Evolutionary conservation across 2,797 vertebrate genomes (phyloP), one percentile per base, ranked within the genome.

Genomic region (Sebastes hubbsi): DNA sequence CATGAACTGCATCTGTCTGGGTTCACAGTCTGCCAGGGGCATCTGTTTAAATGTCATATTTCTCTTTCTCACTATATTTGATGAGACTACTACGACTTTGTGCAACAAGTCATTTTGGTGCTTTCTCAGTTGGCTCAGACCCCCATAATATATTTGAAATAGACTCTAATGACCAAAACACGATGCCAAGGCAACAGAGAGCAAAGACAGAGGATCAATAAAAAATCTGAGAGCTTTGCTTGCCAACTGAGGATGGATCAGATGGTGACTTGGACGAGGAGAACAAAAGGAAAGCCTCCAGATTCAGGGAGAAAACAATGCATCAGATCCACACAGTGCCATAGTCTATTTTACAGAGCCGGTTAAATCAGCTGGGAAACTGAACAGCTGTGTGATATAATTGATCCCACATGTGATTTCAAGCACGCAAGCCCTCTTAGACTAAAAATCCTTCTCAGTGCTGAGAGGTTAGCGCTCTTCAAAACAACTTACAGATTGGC

Each of bases 381-480:
- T 49, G 11, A 84, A 81, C 87, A 92, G 82, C 80, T 89, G 89
- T 74, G 75, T 24, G 32, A 18, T 56, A 72, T 87, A 89, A 92
- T 77, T 88, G 86, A 87, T 88, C 79, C 84, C 82, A 86, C 46
- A 84, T 88, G 89, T 73, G 46, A 75, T 64, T 72, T 82, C 64
- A 75, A 78, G 76, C 54, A 75, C 24, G 63, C 20, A 82, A 60
- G 16, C 27, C 2, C 8, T 72, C 46, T 77, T 36, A 49, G 58
- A 74, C 25, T 46, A 65, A 78, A 67, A 82, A 54, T 63, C 24
- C 16, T 22, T 56, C 52, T 70, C 64, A 59, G 72, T 8, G 67
- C 73, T 63, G 36, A 61, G 62, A 75, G 34, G 62, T 82, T 78
- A 24, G 42, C 29, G 25, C 56, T 80, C 61, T 72, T 20, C 4